Evolutionary conservation across 2,113 vertebrate genomes (phyloP).

Genomic region (Tragelaphus strepsiceros): DNA sequence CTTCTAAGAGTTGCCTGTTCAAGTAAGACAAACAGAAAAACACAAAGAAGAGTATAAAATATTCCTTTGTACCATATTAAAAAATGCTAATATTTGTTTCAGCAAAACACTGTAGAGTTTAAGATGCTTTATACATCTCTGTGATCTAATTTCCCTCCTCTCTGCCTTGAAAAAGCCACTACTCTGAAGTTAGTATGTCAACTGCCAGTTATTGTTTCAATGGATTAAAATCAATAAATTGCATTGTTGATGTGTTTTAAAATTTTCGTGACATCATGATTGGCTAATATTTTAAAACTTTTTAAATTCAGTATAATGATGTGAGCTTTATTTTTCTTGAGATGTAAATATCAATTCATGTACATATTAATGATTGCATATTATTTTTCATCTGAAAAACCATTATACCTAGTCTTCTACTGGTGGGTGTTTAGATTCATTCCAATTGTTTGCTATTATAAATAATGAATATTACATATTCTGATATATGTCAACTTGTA

Average conservation of each 20-base stretch:
- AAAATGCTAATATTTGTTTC: background rate
- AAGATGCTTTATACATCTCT: background rate
- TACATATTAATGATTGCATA: background rate
- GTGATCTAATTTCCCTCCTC: background rate
- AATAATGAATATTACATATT: background rate
- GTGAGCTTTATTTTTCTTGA: background rate
- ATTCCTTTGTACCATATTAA: background rate
- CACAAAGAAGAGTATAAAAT: background rate
- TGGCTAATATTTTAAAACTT: background rate
- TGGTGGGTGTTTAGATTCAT: background rate
- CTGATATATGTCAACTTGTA: background rate
- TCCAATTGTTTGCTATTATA: background rate
- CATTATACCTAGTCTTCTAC: background rate
- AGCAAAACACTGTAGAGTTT: background rate
- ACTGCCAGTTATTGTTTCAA: background rate
- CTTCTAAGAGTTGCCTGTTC: background rate
- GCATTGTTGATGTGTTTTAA: background rate
- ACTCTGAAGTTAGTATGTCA: background rate
- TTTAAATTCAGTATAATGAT: background rate
- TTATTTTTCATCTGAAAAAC: background rate
- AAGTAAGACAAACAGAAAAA: background rate
- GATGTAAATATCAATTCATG: background rate
- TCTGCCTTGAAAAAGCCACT: background rate
- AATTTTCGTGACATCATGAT: background rate
- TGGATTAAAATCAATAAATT: background rate